phyloP scores from a whole-genome alignment of 2,113 vertebrate species.

The Dryoscopus gambensis region DNA sequence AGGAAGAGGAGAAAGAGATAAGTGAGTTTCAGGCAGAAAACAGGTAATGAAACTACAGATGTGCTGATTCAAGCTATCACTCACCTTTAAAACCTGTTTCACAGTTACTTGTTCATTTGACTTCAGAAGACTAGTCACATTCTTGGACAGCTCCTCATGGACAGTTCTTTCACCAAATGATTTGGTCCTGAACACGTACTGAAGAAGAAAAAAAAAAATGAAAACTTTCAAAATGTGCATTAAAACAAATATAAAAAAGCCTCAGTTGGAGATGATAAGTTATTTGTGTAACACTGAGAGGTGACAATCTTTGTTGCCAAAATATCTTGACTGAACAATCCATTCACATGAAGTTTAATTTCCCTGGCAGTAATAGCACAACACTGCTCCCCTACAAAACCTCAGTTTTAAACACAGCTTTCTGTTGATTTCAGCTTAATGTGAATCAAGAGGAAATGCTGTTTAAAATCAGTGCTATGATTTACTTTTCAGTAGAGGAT shows the following conservation, averaged over 20 bases:
- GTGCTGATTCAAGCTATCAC: background rate
- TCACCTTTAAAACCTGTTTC: slow-evolving; percentile 89
- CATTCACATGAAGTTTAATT: background rate
- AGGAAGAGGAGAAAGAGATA: background rate
- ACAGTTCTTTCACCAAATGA: slow-evolving; percentile 85
- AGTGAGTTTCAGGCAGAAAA: background rate
- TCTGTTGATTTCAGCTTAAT: background rate
- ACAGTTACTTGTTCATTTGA: slow-evolving; percentile 87
- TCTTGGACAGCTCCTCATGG: slow-evolving; percentile 91
- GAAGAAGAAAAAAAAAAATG: background rate
- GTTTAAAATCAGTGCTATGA: background rate
- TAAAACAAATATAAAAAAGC: background rate
- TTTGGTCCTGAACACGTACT: slow-evolving; percentile 93
- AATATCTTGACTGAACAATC: background rate
- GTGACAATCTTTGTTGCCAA: background rate
- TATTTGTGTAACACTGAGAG: background rate
- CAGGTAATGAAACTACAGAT: background rate
- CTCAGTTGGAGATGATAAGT: background rate
- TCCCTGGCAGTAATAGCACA: background rate
- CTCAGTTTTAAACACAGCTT: background rate
- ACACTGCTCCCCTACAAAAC: background rate
- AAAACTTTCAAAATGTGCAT: background rate
- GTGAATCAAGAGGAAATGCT: background rate
- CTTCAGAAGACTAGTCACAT: slow-evolving; percentile 88
- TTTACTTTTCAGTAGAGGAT: background rate